A percentile compares a stretch with the other conserved stretches of the same genome.
Evolutionary conservation across 2,888 invertebrate species (phyloP).

Genomic region (Chymomyza amoena): DNA sequence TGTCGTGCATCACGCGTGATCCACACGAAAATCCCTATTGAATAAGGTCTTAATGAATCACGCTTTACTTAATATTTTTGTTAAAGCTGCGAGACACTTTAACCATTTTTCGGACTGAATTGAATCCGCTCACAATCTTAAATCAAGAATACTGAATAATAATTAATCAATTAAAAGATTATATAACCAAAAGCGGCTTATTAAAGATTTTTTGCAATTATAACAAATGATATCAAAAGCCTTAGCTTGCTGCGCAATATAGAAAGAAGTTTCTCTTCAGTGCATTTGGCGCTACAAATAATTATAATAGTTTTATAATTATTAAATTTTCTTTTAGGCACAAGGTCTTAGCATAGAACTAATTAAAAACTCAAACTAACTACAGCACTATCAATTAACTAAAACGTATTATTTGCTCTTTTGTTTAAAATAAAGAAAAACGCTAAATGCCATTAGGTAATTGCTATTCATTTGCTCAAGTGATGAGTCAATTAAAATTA

Average conservation of each 20-base stretch:
- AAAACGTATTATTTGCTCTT: neutral
- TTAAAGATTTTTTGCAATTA: no score
- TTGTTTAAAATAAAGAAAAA: neutral
- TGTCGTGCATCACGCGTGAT: no score
- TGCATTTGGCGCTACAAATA: neutral
- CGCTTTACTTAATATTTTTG: no score
- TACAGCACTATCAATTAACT: neutral
- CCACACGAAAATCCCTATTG: no score
- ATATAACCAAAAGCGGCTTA: no score
- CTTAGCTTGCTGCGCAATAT: neutral
- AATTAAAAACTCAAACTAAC: neutral
- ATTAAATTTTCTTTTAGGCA: neutral
- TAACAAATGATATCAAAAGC: no score
- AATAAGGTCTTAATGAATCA: no score
- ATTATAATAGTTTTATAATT: neutral
- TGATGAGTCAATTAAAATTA: slow-evolving; percentile 22
- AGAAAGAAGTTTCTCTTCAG: neutral
- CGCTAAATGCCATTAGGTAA: neutral
- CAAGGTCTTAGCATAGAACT: neutral
- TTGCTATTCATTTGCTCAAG: neutral
- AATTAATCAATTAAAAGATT: no score
- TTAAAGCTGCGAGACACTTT: no score
- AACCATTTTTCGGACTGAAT: no score
- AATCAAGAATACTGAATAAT: no score
- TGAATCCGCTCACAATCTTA: no score